These are phyloP conservation scores for Sebastes itinus DNA, from an alignment of 2,797 vertebrate species.

Conservation along the genomic window DNA sequence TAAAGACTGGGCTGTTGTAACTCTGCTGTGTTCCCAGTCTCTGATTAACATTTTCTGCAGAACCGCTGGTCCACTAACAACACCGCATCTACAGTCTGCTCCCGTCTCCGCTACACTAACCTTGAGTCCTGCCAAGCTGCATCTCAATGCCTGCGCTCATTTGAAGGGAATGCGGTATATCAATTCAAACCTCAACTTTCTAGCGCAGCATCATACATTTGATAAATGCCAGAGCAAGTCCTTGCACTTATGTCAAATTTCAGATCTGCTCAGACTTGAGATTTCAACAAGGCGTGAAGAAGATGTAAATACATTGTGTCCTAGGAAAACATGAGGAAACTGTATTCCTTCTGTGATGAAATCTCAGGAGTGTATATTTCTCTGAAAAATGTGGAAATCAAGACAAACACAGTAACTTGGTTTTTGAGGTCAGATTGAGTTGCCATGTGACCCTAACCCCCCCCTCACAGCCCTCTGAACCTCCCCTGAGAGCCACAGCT, in stretches of 20 bases:
- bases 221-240: slow-evolving; percentile 18
- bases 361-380: slow-evolving; percentile 34
- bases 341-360: slow-evolving; percentile 23
- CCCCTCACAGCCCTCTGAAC: slow-evolving; percentile 39
- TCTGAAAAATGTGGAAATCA: slow-evolving; percentile 25
- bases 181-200: slow-evolving; percentile 25
- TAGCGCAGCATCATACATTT: slow-evolving; percentile 2
- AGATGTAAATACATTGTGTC: background rate
- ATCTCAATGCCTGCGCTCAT: background rate
- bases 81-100: background rate
- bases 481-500: slow-evolving; percentile 79
- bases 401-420: slow-evolving; percentile 36
- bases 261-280: background rate
- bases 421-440: slow-evolving; percentile 68
- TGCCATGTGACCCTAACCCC: slow-evolving; percentile 47
- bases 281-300: background rate
- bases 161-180: slow-evolving; percentile 14
- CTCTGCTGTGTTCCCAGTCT: background rate
- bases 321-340: background rate
- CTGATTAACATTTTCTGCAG: background rate
- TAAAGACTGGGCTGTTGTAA: background rate
- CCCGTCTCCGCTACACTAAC: slow-evolving; percentile 4
- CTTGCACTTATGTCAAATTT: background rate
- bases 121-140: slow-evolving; percentile 10
- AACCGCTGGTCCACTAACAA: background rate